A percentile compares a stretch with the other conserved stretches of the same genome.
Evolutionary conservation across 2,797 vertebrate genomes (phyloP).

Genomic region (Muscicapa comitata): DNA sequence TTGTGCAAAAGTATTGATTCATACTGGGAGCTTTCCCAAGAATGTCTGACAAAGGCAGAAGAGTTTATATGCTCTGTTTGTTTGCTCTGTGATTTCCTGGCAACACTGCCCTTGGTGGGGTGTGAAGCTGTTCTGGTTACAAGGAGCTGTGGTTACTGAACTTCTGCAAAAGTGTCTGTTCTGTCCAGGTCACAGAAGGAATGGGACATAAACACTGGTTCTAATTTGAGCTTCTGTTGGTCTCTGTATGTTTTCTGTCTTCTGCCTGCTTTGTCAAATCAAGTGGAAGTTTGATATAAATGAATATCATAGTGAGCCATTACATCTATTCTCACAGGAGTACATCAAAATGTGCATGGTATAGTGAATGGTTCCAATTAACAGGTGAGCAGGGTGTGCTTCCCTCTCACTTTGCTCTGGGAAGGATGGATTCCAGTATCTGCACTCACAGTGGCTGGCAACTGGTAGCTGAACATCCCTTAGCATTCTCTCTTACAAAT

Average conservation of each 20-base stretch:
- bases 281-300: neutral
- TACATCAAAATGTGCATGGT: neutral
- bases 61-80: neutral
- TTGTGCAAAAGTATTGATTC: neutral
- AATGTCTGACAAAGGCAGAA: neutral
- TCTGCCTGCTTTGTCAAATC: neutral
- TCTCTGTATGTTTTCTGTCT: neutral
- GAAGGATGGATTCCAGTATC: neutral
- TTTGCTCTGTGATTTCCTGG: neutral
- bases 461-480: neutral
- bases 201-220: neutral
- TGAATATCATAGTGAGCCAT: neutral
- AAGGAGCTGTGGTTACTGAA: neutral
- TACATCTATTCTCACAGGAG: neutral
- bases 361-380: neutral
- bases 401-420: neutral
- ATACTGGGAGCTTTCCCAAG: neutral
- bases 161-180: neutral
- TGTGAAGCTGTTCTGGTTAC: neutral
- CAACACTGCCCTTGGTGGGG: neutral
- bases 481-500: neutral
- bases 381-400: neutral
- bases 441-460: rapidly evolving
- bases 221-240: neutral
- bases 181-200: neutral